These are phyloP conservation scores for Ammodytes dubius DNA, from an alignment of 2,113 vertebrate species.

Conservation along the genomic window DNA sequence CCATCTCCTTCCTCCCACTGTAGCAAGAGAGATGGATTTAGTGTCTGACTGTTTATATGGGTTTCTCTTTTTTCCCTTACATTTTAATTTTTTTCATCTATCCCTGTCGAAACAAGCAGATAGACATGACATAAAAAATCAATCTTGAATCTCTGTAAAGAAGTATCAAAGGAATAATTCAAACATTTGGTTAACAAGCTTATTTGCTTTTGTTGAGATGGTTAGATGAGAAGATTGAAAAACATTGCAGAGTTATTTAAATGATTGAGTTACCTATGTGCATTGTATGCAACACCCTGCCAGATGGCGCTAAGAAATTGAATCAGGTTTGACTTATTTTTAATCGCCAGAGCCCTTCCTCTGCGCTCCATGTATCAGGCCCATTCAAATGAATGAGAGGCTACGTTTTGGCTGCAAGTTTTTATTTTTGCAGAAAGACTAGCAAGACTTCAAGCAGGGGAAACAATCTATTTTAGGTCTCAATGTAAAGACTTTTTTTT, in stretches of 20 bases:
- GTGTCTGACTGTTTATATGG: slow-evolving; percentile 20
- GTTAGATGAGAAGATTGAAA: not conserved
- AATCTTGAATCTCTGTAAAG: not conserved
- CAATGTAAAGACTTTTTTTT: too few species aligned
- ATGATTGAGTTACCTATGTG: too few species aligned
- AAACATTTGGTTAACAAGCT: not conserved
- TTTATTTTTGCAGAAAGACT: too few species aligned
- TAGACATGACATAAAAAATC: not conserved
- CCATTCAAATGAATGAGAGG: too few species aligned
- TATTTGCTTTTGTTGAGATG: not conserved
- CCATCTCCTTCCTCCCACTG: slow-evolving; percentile 12
- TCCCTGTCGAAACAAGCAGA: slow-evolving; percentile 9
- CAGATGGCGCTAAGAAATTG: too few species aligned
- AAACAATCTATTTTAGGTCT: too few species aligned
- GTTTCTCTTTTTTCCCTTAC: slow-evolving; percentile 5
- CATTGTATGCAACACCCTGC: not conserved
- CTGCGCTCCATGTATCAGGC: too few species aligned
- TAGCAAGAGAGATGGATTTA: not conserved
- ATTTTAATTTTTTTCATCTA: slow-evolving; percentile 9
- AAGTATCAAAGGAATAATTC: not conserved
- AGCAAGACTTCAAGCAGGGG: too few species aligned
- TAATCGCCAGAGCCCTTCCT: too few species aligned
- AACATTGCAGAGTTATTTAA: too few species aligned
- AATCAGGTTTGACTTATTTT: too few species aligned
- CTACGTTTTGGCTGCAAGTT: too few species aligned